Evolutionary conservation across 2,888 invertebrate species (phyloP), one percentile per base, ranked within the genome.

Genomic region (Hedya salicella): DNA sequence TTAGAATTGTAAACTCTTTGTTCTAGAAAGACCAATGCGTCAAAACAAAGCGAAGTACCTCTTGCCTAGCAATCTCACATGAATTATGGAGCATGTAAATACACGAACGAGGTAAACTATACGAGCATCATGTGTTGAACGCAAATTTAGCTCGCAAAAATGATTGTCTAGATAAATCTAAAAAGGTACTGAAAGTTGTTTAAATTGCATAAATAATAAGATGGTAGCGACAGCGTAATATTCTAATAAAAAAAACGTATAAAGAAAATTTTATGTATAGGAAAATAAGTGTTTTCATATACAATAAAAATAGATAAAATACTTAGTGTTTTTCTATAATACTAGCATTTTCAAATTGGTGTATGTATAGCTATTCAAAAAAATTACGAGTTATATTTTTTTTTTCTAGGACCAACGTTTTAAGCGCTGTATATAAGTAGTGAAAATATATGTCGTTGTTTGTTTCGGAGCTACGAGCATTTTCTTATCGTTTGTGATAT

Each of bases 251-350:
- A 25, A n/a, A 68, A 70, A 68, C 77, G 70, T 77, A 77, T 74
- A 76, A 70, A 74, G 71, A 75, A 72, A 74, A 75, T 75, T 77
- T 78, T 76, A 76, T 79, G 70, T 78, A 78, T 70, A 65, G 66
- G 53, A 74, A 73, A 78, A 81, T 84, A 79, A 78, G 83, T 86
- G 87, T 88, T 88, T 88, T 87, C 86, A 86, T 89, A 84, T 83
- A 86, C 83, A 82, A 79, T 76, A 69, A 69, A 69, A 78, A 77
- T 71, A 73, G 72, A 74, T 75, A 79, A 78, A 68, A 71, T 71
- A 86, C 77, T 82, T 77, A 86, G 86, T 88, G 87, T 86, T 86
- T 85, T 79, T 81, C 83, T 70, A 67, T 72, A 70, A 73, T 68
- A 53, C 75, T 85, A 84, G 78, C 75, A 77, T 82, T 82, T 81